These are phyloP conservation scores for Drosophila arizonae DNA, from an alignment of 1,140 invertebrate genomes.

Conservation along the genomic window DNA sequence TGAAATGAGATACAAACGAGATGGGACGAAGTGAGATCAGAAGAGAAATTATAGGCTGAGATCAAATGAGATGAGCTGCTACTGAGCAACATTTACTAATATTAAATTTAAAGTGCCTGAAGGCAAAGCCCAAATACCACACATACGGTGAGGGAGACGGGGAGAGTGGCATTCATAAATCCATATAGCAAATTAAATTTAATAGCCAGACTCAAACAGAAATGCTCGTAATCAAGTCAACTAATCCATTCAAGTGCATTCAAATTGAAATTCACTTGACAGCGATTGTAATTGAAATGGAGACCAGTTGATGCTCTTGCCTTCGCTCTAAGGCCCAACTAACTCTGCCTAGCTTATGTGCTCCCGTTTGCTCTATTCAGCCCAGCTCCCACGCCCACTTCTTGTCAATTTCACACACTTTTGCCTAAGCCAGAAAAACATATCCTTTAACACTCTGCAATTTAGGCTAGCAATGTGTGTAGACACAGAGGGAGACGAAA, in stretches of 20 bases:
- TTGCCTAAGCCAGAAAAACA: constrained; percentile 26
- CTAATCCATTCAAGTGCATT: constrained; percentile 73
- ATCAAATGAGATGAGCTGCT: no score
- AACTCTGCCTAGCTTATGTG: neutral
- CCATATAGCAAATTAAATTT: constrained; percentile 71
- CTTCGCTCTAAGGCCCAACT: neutral
- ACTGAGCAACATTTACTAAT: no score
- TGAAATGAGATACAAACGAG: no score
- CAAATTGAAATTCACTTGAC: constrained; percentile 68
- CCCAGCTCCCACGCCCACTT: constrained; percentile 19
- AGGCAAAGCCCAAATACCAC: constrained; percentile 1
- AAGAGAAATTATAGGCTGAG: no score
- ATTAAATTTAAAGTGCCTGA: constrained; percentile 10
- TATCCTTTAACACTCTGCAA: constrained; percentile 33
- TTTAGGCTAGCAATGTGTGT: constrained; percentile 4
- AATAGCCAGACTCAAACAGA: constrained; percentile 36
- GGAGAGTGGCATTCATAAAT: constrained; percentile 19
- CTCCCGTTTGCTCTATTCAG: neutral
- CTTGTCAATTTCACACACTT: constrained; percentile 17
- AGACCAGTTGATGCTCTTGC: constrained; percentile 12
- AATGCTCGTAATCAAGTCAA: constrained; percentile 71
- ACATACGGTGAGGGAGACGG: neutral
- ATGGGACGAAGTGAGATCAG: no score
- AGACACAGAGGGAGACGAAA: constrained; percentile 1
- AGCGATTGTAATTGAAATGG: constrained; percentile 1